Conservation (phyloP, 2,888 invertebrate genomes). For the Zygaena filipendulae region DNA sequence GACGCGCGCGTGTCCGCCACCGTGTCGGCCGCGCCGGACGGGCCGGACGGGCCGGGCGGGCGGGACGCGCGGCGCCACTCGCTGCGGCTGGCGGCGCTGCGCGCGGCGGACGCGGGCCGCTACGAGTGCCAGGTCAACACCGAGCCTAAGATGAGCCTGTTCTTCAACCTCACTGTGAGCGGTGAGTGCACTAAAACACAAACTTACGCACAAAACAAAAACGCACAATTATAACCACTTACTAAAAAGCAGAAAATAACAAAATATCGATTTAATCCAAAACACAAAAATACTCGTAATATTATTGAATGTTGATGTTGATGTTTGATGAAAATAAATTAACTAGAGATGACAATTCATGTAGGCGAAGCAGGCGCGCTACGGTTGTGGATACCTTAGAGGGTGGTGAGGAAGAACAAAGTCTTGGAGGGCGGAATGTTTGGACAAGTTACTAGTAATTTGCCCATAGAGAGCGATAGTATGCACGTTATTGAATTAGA, state of each 20-base stretch:
- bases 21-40: constrained; percentile 51
- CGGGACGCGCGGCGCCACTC: constrained; percentile 65
- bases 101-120: constrained; percentile 70
- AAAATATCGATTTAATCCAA: no score
- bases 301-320: background rate
- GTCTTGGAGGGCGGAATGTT: no score
- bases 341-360: no score
- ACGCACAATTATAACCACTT: background rate
- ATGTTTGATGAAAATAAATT: background rate
- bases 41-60: constrained; percentile 59
- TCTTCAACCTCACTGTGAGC: constrained; percentile 71
- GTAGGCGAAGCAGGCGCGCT: no score
- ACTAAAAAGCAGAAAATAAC: background rate
- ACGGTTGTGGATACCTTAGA: no score
- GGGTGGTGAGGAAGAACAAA: no score
- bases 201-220: no score
- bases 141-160: constrained; percentile 78
- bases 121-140: constrained; percentile 83
- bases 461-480: no score
- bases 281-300: no score
- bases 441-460: no score
- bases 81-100: constrained; percentile 70
- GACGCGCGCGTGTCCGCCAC: constrained; percentile 72
- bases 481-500: no score
- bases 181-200: constrained; percentile 47